Evolutionary conservation across 2,888 invertebrate species (phyloP), one percentile per base, ranked within the genome.

Genomic region (Drosophila flavopinicola): DNA sequence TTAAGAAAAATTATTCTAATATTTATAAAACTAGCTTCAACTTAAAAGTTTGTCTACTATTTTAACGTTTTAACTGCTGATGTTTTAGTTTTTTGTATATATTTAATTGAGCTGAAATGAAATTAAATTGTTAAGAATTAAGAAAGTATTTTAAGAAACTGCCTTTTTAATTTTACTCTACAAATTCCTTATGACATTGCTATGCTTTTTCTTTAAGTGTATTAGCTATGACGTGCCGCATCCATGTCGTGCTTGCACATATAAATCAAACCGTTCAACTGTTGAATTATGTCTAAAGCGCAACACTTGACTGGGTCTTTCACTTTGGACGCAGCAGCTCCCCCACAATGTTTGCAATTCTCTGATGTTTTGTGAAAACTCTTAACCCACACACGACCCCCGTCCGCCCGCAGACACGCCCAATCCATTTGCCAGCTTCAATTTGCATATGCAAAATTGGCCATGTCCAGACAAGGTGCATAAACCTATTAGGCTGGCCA

Each of bases 211-310:
- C n/a, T n/a, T n/a, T n/a, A n/a, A n/a, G n/a, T n/a, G n/a, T n/a
- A n/a, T n/a, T n/a, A n/a, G n/a, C 35, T 39, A 24, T 39, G 38
- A 45, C 85, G 65, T 74, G 78, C 75, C 67, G 71, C 82, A 82
- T 13, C 25, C 6, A n/a, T 78, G 83, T 73, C 73, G 75, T 88
- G 87, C 29, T 73, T 84, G 86, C 64, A 84, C 86, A 80, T 74
- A 88, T 87, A 84, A 85, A 84, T 87, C 87, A 77, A 86, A 86
- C 69, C 82, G 70, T 88, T 88, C 85, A 86, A 52, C 88, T 80
- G 88, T 84, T 82, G 74, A 88, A 88, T 82, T 76, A 76, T 85
- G 60, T 85, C 65, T 87, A 61, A 77, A 63, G 45, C 80, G 71
- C 84, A 80, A 80, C 80, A 82, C 86, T 85, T 87, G 86, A 82